A percentile compares a stretch with the other conserved stretches of the same genome.
Conservation (phyloP, 2,797 vertebrate species). For the Rhyacichthys aspro region DNA sequence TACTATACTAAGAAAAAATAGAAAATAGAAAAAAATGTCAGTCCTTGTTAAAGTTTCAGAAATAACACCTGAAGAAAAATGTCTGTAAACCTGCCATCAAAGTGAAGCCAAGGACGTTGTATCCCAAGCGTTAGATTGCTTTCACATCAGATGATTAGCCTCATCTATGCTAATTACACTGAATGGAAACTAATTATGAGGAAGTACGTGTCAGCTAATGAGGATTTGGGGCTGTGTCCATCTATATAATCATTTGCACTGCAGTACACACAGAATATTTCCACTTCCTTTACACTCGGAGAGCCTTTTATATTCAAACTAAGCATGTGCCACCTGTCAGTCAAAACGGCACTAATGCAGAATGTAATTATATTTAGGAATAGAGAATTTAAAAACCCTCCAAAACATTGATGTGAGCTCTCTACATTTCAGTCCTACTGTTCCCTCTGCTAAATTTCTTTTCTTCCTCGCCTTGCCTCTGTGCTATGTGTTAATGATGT, state of each 20-base stretch:
- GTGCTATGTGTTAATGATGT: slow-evolving; percentile 59
- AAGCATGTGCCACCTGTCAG: slow-evolving; percentile 31
- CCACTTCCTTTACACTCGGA: slow-evolving; percentile 34
- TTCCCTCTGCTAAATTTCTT: slow-evolving; percentile 40
- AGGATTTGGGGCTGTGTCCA: slow-evolving; percentile 91
- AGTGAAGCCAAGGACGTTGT: slow-evolving; percentile 94
- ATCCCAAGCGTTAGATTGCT: slow-evolving; percentile 94
- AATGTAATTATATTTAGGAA: slow-evolving; percentile 46
- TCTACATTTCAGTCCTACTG: slow-evolving; percentile 37
- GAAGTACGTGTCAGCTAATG: slow-evolving; percentile 95
- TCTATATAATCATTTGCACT: slow-evolving; percentile 85
- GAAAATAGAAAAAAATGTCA: background rate
- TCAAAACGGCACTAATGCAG: slow-evolving; percentile 41
- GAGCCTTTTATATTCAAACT: slow-evolving; percentile 29
- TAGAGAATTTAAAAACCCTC: slow-evolving; percentile 18
- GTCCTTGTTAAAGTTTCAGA: slow-evolving; percentile 10
- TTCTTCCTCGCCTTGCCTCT: slow-evolving; percentile 38
- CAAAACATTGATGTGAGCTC: slow-evolving; percentile 19
- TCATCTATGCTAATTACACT: slow-evolving; percentile 94
- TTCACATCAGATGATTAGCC: slow-evolving; percentile 97
- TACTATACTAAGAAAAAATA: no score
- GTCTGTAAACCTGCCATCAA: slow-evolving; percentile 82
- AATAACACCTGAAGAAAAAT: slow-evolving; percentile 70
- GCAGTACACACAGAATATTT: slow-evolving; percentile 54
- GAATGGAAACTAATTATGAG: slow-evolving; percentile 99